Percentiles rank a stretch among this genome's conserved stretches.
Conservation (phyloP, 2,113 vertebrate species). For the Aleadryas rufinucha region DNA sequence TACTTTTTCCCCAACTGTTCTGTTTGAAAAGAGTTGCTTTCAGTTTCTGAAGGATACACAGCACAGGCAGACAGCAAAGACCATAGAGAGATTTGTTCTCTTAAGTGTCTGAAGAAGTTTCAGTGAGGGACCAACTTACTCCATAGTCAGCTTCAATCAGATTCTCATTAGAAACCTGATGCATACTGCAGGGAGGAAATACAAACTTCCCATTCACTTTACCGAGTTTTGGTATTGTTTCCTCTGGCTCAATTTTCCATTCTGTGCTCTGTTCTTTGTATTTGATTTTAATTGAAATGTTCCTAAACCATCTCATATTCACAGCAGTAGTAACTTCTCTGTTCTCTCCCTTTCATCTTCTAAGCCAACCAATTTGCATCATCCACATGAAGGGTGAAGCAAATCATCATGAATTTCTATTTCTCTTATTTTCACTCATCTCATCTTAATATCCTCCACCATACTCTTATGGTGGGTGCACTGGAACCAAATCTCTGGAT, state of each 20-base stretch:
- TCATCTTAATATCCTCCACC: background rate
- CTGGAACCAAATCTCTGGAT: background rate
- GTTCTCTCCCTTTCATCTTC: background rate
- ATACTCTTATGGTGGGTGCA: background rate
- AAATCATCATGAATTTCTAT: background rate
- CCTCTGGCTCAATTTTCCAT: background rate
- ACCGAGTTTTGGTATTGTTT: background rate
- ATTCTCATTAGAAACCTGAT: background rate
- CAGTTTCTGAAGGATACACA: background rate
- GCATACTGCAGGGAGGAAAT: background rate
- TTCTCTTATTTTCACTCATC: background rate
- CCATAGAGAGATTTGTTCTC: background rate
- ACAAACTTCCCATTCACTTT: background rate
- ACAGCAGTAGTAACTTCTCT: background rate
- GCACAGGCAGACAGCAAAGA: background rate
- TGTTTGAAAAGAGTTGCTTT: background rate
- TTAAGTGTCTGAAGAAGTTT: background rate
- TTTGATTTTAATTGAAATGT: background rate
- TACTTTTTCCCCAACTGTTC: background rate
- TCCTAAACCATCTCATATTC: background rate
- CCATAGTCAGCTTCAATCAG: background rate
- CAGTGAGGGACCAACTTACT: background rate
- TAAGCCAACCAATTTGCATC: background rate
- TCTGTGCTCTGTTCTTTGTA: background rate
- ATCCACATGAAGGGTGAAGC: background rate